Conservation (phyloP, 2,113 vertebrate species). For the Onychostoma macrolepis region DNA sequence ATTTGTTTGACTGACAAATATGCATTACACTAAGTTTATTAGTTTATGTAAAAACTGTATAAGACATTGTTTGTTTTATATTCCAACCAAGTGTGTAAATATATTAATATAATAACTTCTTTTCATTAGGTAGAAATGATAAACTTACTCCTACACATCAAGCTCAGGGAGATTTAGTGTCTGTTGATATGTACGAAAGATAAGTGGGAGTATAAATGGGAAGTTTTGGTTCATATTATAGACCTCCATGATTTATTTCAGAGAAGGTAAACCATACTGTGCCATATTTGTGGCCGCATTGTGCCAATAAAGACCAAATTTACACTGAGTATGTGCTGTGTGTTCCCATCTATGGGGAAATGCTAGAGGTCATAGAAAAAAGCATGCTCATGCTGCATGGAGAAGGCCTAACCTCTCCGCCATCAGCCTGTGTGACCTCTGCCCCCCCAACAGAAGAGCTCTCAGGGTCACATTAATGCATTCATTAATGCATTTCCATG, state of each 20-base stretch:
- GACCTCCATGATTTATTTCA: background rate
- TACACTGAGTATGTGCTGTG: background rate
- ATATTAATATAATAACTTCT: background rate
- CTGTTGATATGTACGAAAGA: background rate
- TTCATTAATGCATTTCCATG: conserved; percentile 58
- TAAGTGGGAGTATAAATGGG: background rate
- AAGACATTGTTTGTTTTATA: background rate
- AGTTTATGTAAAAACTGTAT: too few relatives aligned
- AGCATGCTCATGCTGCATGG: background rate
- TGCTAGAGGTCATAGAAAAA: background rate
- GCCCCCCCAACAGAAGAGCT: conserved; percentile 37
- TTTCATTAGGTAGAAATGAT: background rate
- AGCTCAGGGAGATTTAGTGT: background rate
- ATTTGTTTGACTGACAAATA: too few relatives aligned
- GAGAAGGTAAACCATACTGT: background rate
- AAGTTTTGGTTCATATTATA: background rate
- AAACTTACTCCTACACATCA: background rate
- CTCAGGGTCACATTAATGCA: conserved; percentile 54
- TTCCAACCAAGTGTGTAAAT: background rate
- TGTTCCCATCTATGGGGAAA: background rate
- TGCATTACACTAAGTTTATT: too few relatives aligned
- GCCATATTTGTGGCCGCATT: background rate
- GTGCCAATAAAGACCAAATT: conserved; percentile 5
- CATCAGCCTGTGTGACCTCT: conserved; percentile 3
- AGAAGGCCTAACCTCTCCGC: background rate